Base-by-base conservation (phyloP, 2,113 vertebrate species). In the Onychostoma macrolepis region DNA sequence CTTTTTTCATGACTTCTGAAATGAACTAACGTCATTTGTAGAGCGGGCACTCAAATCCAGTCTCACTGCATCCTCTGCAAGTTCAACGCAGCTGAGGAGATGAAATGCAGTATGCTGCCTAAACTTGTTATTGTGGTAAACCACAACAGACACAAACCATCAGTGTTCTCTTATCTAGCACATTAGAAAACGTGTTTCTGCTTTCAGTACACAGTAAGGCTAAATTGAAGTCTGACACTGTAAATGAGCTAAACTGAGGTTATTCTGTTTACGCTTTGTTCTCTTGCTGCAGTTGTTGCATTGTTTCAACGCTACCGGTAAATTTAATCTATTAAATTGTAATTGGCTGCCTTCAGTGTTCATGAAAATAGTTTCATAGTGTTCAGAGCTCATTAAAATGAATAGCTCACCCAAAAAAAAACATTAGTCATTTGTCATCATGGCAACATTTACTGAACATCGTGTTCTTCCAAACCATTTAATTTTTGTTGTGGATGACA, bases 221-320 rank as follows among this genome's bases (percentile, higher is more conserved):
- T 85, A 91, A 92, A 93, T 93, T 90, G 19, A 78, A 36, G 76
- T 67, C 86, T 81, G 91, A 88, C 89, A 89, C 81, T 76, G 87
- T 86, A 93, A 93, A 91, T 85, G 89, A 89, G 88, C 91, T 78
- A 86, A 92, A 91, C 87, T 85, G 86, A 86, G 90, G 58, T 65
- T 89, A 90, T 91, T 94, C 89, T 86, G 87, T 91, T 89, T 87
- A 80, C 3, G 71, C 75, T 50, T 30, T 45, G 61, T 53, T n/a
- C 43, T 80, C 80, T 33, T 9, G 12, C 33, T 58, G 53, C 50
- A 28, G 61, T 67, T 67, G n/a, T 69, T 24, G 41, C 53, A 21
- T 36, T 76, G 80, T 74, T 86, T 38, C 9, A 74, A 26, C 10
- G 6, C 10, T 71, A 45, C 88, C 74, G 86, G 81, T 89, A 87